phyloP scores from a whole-genome alignment of 2,888 invertebrate genomes.

The Pachycephus smyrnensis region DNA sequence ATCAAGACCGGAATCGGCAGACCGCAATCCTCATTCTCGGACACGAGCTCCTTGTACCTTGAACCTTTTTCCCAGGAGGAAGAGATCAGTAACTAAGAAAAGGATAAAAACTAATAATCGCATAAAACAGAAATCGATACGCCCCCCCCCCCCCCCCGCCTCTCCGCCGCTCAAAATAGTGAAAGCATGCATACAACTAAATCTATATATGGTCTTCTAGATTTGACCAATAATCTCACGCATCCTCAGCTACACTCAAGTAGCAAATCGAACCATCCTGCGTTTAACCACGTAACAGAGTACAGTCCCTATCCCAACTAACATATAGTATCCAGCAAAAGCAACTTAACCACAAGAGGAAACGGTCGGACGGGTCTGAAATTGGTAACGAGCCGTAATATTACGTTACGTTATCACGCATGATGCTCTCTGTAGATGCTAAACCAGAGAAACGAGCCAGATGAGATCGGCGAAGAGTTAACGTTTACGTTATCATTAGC shows the following conservation, averaged over 20 bases:
- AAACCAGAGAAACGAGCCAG: not conserved
- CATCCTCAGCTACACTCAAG: no score
- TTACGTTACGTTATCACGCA: not conserved
- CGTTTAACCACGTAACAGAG: no score
- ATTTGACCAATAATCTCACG: no score
- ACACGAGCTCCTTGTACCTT: slow-evolving; percentile 31
- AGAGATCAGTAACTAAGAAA: not conserved
- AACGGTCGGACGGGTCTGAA: not conserved
- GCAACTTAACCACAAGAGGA: not conserved
- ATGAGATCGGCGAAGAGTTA: not conserved
- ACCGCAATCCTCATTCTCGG: slow-evolving; percentile 32
- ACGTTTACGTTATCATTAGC: not conserved
- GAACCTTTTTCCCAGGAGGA: not conserved
- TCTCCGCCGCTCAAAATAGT: no score
- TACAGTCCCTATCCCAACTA: no score
- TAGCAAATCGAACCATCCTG: no score
- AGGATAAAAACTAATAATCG: not conserved
- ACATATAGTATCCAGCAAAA: no score
- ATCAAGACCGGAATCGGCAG: slow-evolving; percentile 44
- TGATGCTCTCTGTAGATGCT: not conserved
- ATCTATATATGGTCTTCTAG: no score
- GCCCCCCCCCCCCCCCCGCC: no score
- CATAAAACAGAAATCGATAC: not conserved
- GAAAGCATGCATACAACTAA: no score
- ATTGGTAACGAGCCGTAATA: not conserved